phyloP scores from a whole-genome alignment of 1,140 invertebrate genomes.

The Coenobita brevimanus region DNA sequence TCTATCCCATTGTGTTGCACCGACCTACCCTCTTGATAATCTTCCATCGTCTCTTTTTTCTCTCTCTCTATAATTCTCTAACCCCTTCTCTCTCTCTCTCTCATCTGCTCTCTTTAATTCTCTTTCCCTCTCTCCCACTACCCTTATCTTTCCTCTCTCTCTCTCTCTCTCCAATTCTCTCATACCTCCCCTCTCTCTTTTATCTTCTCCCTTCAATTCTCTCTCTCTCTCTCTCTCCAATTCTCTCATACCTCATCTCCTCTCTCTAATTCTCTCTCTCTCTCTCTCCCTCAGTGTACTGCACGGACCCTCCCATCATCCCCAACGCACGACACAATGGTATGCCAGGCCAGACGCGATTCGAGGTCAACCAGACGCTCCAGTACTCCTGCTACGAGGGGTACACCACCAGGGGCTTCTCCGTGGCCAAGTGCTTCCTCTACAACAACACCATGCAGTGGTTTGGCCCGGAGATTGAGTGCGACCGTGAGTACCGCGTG shows the following conservation, averaged over 20 bases:
- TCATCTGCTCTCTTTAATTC: background rate
- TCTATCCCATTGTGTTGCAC: too few relatives aligned
- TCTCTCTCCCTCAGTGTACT: constrained; percentile 80
- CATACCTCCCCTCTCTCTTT: background rate
- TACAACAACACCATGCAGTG: constrained; percentile 89
- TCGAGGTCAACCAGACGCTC: constrained; percentile 79
- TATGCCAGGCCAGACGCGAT: constrained; percentile 74
- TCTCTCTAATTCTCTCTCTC: background rate
- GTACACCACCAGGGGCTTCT: constrained; percentile 88
- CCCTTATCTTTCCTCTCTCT: too few relatives aligned
- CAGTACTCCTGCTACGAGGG: constrained; percentile 94
- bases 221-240: too few relatives aligned
- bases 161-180: background rate
- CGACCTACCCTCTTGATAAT: too few relatives aligned
- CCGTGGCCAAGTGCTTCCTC: constrained; percentile 90
- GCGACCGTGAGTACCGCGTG: constrained; percentile 91
- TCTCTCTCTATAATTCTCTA: too few relatives aligned
- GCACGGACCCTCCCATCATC: constrained; percentile 88
- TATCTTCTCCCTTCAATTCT: background rate
- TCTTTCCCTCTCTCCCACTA: too few relatives aligned
- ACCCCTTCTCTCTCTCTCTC: too few relatives aligned
- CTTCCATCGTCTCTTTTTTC: too few relatives aligned
- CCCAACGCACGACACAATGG: constrained; percentile 92
- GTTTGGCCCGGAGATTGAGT: constrained; percentile 96
- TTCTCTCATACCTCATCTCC: background rate